These are phyloP conservation scores for Heteronetta atricapilla DNA, from an alignment of 2,113 vertebrate species.

Conservation along the genomic window DNA sequence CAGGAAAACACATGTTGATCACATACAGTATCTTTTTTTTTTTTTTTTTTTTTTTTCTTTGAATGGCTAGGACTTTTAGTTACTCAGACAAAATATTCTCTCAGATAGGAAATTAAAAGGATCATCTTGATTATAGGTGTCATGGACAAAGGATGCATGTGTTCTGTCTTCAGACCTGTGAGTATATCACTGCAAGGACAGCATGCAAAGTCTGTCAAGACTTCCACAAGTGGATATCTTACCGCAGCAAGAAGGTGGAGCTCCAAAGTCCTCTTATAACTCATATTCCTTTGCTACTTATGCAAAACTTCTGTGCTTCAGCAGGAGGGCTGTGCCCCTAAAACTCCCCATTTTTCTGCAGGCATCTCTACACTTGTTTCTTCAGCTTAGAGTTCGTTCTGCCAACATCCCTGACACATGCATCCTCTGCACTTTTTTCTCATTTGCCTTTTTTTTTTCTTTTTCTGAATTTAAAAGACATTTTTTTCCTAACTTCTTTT, in stretches of 20 bases:
- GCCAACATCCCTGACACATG: neutral
- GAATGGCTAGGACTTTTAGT: neutral
- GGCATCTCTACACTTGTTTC: neutral
- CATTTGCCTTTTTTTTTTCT: neutral
- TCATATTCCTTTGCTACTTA: neutral
- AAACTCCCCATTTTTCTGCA: neutral
- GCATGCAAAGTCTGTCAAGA: neutral
- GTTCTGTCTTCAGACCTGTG: neutral
- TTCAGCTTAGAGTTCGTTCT: neutral
- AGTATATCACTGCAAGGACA: neutral
- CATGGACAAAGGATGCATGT: neutral
- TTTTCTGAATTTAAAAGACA: neutral
- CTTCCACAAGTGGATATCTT: neutral
- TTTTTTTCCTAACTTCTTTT: neutral
- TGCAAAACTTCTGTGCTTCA: neutral
- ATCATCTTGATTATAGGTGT: fast-evolving
- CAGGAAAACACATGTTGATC: neutral
- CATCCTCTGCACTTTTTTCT: neutral
- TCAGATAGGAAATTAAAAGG: neutral
- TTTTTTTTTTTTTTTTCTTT: neutral
- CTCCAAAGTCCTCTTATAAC: neutral
- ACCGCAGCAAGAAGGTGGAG: neutral
- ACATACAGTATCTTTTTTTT: neutral
- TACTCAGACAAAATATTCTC: neutral
- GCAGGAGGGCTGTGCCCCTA: neutral